Conservation (phyloP, 2,797 vertebrate genomes). For the Anas bahamensis region DNA sequence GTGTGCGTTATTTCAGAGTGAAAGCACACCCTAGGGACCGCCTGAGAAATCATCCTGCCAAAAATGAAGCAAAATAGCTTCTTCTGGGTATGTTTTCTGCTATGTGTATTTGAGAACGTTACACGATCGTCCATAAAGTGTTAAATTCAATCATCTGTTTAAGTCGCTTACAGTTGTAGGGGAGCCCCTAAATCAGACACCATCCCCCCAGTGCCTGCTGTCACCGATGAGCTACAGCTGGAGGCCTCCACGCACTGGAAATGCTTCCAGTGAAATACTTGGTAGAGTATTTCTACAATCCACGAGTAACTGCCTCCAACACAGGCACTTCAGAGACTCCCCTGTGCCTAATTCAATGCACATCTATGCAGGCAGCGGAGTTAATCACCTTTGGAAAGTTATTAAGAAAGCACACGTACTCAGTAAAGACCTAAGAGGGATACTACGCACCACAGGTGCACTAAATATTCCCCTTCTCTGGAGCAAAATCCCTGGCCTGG, state of each 20-base stretch:
- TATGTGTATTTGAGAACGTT: rapidly evolving
- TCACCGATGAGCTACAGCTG: not conserved
- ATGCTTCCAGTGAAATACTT: not conserved
- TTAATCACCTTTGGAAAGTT: not conserved
- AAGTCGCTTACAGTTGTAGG: rapidly evolving
- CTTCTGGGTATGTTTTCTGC: not conserved
- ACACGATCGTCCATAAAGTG: not conserved
- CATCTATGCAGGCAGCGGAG: rapidly evolving
- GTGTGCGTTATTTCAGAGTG: not conserved
- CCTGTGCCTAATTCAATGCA: rapidly evolving
- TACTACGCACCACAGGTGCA: not conserved
- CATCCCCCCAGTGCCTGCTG: rapidly evolving
- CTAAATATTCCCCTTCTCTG: not conserved
- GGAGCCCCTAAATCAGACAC: not conserved
- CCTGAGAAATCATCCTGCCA: not conserved
- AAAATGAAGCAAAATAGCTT: rapidly evolving
- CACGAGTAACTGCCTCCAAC: not conserved
- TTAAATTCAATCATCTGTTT: too few relatives aligned
- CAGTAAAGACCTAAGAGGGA: not conserved
- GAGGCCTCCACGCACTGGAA: not conserved
- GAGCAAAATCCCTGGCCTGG: not conserved
- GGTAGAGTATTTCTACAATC: not conserved
- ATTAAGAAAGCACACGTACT: not conserved
- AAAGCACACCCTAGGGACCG: not conserved
- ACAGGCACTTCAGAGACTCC: not conserved